Evolutionary conservation across 2,113 vertebrate genomes (phyloP).

Genomic region (Pan paniscus): DNA sequence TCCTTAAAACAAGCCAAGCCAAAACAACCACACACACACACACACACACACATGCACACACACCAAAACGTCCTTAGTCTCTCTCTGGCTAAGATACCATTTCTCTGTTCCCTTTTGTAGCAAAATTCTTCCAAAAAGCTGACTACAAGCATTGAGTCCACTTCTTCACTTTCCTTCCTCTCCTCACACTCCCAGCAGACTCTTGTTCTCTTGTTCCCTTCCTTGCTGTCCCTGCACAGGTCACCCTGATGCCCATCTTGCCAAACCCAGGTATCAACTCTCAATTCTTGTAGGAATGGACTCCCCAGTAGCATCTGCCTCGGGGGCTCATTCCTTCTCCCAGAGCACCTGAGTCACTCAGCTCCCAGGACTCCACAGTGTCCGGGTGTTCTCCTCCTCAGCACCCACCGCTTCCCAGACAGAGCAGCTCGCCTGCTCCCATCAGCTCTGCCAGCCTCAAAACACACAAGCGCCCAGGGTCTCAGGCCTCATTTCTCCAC

Average conservation of each 20-base stretch:
- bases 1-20: background rate
- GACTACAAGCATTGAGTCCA: background rate
- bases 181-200: background rate
- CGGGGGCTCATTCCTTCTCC: background rate
- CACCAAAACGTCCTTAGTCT: too few relatives aligned
- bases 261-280: background rate
- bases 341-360: background rate
- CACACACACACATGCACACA: too few relatives aligned
- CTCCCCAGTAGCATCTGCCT: background rate
- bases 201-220: background rate
- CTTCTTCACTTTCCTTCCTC: background rate
- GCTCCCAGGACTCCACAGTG: background rate
- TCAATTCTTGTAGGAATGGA: rapidly evolving
- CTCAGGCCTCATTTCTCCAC: background rate
- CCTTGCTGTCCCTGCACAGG: background rate
- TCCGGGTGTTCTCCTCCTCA: background rate
- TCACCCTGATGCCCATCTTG: background rate
- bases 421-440: rapidly evolving
- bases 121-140: background rate
- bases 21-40: too few relatives aligned
- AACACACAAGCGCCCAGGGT: background rate
- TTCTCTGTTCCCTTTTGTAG: background rate
- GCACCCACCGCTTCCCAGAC: background rate
- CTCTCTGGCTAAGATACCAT: background rate
- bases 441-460: background rate